Conservation (phyloP, 2,797 vertebrate species). For the Molossus alvarezi region DNA sequence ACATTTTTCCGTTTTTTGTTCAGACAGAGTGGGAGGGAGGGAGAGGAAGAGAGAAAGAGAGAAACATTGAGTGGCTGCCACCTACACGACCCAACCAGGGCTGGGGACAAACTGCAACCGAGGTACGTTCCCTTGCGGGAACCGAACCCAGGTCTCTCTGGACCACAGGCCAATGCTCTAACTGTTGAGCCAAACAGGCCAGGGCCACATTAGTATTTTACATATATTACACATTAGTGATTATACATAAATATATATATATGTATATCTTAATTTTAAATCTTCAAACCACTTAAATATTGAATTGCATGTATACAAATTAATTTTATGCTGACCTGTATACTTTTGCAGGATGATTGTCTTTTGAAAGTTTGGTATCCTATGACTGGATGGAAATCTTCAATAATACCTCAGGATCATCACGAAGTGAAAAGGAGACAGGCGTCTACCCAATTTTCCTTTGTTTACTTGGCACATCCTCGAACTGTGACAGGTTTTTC, state of each 20-base stretch:
- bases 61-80: too few species aligned
- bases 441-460: constrained; percentile 90
- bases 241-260: background rate
- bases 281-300: constrained; percentile 35
- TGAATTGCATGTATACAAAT: constrained; percentile 40
- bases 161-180: too few species aligned
- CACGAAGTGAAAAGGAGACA: constrained; percentile 92
- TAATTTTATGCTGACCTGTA: constrained; percentile 66
- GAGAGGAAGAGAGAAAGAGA: too few species aligned
- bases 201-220: constrained; percentile 39
- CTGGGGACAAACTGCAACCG: too few species aligned
- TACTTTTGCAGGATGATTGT: constrained; percentile 95
- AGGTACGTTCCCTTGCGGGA: too few species aligned
- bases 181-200: too few species aligned
- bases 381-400: constrained; percentile 97
- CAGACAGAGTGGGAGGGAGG: too few species aligned
- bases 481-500: constrained; percentile 93
- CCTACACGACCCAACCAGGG: too few species aligned
- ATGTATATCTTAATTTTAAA: constrained; percentile 51
- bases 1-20: too few species aligned
- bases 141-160: too few species aligned
- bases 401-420: constrained; percentile 95
- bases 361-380: constrained; percentile 99
- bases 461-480: constrained; percentile 94
- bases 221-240: background rate